Base-by-base conservation (phyloP, 2,113 vertebrate species). In the Danio rerio region DNA sequence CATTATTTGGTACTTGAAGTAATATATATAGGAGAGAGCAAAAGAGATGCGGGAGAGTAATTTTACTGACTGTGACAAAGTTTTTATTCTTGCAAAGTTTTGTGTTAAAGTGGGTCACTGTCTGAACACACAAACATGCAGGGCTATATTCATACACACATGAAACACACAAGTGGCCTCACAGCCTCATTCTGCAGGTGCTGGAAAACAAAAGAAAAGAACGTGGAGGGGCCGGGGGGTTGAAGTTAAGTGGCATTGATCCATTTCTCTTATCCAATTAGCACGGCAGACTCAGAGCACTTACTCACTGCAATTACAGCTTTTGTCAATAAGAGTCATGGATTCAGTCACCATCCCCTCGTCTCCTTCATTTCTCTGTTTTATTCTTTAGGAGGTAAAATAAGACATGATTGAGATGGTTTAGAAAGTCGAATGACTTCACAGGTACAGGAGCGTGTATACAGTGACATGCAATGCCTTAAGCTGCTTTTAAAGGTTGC, bases 291-390 rank as follows among this genome's bases (percentile, higher is more conserved):
- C 91, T 87, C 90, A 92, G 91, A 92, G 92, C 93, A 91, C 92
- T 91, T 91, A 93, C 91, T 89, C 85, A 87, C 89, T 88, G 90
- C 93, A 92, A 94, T 94, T 93, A 94, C 90, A 92, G 87, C 83
- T 76, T 45, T 84, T 81, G 89, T 88, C 89, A 91, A 89, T 85
- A 87, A 89, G 88, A 87, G 78, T 80, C 85, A 86, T 84, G 72
- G 18, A 84, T 80, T 70, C 85, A 78, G 74, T 73, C 63, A 47
- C 69, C 85, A 81, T 79, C 63, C 50, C 63, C 65, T 65, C 53
- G 0, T 31, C 31, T 10, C 9, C 45, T 52, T 31, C 15, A 18
- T 16, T 68, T 49, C 61, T 49, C 61, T 20, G 11, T 78, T 49
- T 58, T 45, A 15, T 9, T 70, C 13, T 65, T 79, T 47, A 50